Evolutionary conservation across 2,113 vertebrate species (phyloP).

Genomic region (Centrocercus urophasianus): DNA sequence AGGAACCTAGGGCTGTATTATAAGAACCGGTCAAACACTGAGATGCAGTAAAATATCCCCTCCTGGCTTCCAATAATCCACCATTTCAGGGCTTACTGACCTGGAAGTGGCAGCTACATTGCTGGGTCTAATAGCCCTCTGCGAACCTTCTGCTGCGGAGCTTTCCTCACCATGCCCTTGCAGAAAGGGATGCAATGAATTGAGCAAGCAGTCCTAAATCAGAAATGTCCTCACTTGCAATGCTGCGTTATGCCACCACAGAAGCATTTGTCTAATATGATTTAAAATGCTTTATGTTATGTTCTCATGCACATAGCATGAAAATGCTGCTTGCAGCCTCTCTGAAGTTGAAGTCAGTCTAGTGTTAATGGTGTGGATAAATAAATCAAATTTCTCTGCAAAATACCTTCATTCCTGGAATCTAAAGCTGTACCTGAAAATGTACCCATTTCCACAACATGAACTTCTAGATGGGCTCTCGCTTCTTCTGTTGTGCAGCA

Average conservation of each 20-base stretch:
- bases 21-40: not conserved
- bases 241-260: not conserved
- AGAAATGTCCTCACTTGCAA: not conserved
- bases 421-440: not conserved
- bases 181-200: accelerated
- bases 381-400: not conserved
- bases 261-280: not conserved
- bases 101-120: not conserved
- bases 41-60: not conserved
- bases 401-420: not conserved
- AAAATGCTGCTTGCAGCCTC: not conserved
- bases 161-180: not conserved
- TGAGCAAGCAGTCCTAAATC: not conserved
- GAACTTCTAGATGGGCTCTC: not conserved
- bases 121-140: not conserved
- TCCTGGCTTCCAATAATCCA: not conserved
- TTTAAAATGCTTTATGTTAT: not conserved
- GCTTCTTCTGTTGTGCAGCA: not conserved
- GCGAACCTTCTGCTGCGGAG: not conserved
- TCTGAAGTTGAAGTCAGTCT: not conserved
- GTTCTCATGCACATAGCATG: not conserved
- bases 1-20: not conserved
- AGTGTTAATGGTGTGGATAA: not conserved
- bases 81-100: not conserved
- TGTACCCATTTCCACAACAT: not conserved